phyloP scores from a whole-genome alignment of 2,888 invertebrate genomes.

The Carpatolechia fugitivella region DNA sequence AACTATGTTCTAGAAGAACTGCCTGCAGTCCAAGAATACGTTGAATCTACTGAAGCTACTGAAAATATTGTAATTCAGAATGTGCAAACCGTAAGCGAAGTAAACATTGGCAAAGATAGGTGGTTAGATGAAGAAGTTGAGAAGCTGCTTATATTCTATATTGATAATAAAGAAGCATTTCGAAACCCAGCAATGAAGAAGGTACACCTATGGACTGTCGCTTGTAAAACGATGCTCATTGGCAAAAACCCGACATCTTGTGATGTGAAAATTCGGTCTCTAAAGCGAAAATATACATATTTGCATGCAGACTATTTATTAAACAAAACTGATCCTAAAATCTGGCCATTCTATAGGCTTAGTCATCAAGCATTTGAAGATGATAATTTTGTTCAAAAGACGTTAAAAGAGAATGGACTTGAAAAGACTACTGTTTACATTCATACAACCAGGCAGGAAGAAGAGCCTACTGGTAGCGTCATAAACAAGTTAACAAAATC shows the following conservation, averaged over 20 bases:
- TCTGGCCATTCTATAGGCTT: constrained; percentile 53
- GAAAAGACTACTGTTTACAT: not conserved
- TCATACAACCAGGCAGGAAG: constrained; percentile 11
- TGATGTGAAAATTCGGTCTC: constrained; percentile 45
- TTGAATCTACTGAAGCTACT: not conserved
- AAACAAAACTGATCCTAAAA: constrained; percentile 30
- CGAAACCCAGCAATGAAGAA: constrained; percentile 46
- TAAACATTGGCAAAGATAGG: constrained; percentile 25
- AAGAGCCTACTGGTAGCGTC: constrained; percentile 18
- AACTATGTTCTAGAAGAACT: constrained; percentile 6
- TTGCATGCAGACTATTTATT: constrained; percentile 40
- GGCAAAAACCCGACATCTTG: constrained; percentile 51
- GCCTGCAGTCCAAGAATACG: not conserved
- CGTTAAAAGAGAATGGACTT: constrained; percentile 11
- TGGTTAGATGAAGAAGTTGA: constrained; percentile 60
- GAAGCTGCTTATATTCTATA: constrained; percentile 58
- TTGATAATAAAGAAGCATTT: constrained; percentile 65
- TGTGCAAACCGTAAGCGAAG: too few species aligned
- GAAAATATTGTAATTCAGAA: too few species aligned
- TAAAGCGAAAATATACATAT: constrained; percentile 50
- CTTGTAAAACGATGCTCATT: constrained; percentile 62
- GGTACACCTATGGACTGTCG: constrained; percentile 61
- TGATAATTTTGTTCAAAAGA: constrained; percentile 29
- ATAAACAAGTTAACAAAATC: constrained; percentile 7
- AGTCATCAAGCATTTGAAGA: constrained; percentile 64